Evolutionary conservation across 1,140 invertebrate genomes (phyloP).

Genomic region (Bombus impatiens): DNA sequence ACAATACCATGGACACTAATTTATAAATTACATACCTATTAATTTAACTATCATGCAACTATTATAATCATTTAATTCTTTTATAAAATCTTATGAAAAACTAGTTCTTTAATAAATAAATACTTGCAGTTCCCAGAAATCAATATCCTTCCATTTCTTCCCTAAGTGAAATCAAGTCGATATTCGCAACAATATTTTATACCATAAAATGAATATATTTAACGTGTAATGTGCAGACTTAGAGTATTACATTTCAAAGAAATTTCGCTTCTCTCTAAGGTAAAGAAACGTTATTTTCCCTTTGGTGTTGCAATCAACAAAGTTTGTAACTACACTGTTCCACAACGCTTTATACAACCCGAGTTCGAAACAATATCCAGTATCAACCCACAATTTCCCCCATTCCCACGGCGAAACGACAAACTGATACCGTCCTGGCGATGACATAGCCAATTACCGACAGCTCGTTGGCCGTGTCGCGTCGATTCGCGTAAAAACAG

Average conservation of each 20-base stretch:
- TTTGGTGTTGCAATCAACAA: background rate
- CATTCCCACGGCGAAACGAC: background rate
- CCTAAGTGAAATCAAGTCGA: background rate
- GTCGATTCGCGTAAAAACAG: slow-evolving; percentile 45
- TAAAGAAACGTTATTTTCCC: background rate
- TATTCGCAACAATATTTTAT: background rate
- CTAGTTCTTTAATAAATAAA: too few species aligned
- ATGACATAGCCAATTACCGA: slow-evolving; percentile 23
- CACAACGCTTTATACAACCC: background rate
- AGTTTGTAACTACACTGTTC: background rate
- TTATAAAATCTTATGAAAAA: too few species aligned
- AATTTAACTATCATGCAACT: too few species aligned
- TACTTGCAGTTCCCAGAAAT: background rate
- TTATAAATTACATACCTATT: too few species aligned
- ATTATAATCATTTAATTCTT: too few species aligned
- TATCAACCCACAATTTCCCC: background rate
- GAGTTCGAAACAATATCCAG: background rate
- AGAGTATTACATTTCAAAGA: background rate
- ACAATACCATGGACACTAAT: too few species aligned
- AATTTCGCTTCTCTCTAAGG: background rate
- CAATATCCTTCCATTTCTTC: background rate
- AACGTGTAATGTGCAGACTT: background rate
- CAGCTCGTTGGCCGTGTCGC: background rate
- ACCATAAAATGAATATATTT: background rate
- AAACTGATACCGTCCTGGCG: background rate